Percentiles rank a stretch among this genome's conserved stretches.
Conservation (phyloP, 2,888 invertebrate genomes). For the Bellardia bayeri region DNA sequence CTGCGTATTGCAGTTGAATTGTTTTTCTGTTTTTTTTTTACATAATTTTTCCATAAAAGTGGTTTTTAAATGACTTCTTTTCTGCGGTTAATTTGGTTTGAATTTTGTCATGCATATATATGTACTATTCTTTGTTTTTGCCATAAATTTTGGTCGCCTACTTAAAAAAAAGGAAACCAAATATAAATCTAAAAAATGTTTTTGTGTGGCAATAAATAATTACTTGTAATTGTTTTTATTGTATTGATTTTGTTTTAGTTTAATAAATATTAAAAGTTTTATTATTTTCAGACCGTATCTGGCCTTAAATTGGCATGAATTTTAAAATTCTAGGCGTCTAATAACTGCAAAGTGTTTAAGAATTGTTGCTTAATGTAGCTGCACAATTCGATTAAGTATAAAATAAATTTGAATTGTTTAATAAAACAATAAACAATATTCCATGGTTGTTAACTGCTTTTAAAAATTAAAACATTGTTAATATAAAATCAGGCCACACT, state of each 20-base stretch:
- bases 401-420: too few relatives aligned
- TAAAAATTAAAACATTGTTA: too few relatives aligned
- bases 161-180: slow-evolving; percentile 1
- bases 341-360: not conserved
- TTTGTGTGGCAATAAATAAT: not conserved
- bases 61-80: slow-evolving; percentile 56
- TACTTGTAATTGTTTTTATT: not conserved
- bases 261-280: not conserved
- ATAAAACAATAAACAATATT: too few relatives aligned
- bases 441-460: too few relatives aligned
- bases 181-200: slow-evolving; percentile 2
- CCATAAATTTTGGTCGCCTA: slow-evolving; percentile 65
- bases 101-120: slow-evolving; percentile 38
- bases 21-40: slow-evolving; percentile 12
- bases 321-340: not conserved
- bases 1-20: slow-evolving; percentile 14
- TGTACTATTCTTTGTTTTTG: slow-evolving; percentile 35
- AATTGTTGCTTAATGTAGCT: too few relatives aligned
- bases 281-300: not conserved
- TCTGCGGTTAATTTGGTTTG: slow-evolving; percentile 48
- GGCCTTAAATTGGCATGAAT: slow-evolving; percentile 3
- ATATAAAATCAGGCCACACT: too few relatives aligned
- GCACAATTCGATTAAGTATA: too few relatives aligned
- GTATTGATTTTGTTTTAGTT: not conserved
- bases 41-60: slow-evolving; percentile 3